These are phyloP conservation scores for Peribatodes rhomboidaria DNA, from an alignment of 2,888 invertebrate genomes.

Conservation along the genomic window DNA sequence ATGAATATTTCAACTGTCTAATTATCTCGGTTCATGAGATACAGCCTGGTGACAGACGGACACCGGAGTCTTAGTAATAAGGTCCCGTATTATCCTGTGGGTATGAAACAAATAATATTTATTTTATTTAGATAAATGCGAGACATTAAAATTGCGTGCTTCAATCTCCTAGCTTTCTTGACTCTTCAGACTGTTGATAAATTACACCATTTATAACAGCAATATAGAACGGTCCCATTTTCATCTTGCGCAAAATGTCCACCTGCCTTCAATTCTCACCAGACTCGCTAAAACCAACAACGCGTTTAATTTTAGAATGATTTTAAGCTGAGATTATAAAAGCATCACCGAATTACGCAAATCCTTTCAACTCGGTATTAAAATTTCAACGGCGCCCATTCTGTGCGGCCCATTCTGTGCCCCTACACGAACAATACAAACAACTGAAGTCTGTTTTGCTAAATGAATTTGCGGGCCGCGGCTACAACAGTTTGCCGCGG, in stretches of 20 bases:
- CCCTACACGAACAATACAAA: constrained; percentile 25
- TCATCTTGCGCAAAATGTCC: constrained; percentile 4
- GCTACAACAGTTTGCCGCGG: constrained; percentile 25
- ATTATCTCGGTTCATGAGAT: too few species aligned
- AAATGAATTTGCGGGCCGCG: constrained; percentile 32
- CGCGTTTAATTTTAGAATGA: constrained; percentile 20
- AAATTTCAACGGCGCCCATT: constrained; percentile 26
- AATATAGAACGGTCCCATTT: constrained; percentile 10
- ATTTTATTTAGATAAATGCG: background rate
- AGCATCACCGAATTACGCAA: constrained; percentile 26
- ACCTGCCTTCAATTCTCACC: constrained; percentile 9
- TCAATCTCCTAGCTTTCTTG: background rate
- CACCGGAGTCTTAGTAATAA: too few species aligned
- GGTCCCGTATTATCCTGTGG: too few species aligned
- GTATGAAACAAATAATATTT: too few species aligned
- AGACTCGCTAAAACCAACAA: constrained; percentile 13
- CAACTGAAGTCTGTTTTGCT: constrained; percentile 27
- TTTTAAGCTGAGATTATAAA: constrained; percentile 29
- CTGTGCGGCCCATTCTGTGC: constrained; percentile 17
- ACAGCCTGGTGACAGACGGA: too few species aligned
- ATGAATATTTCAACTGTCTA: too few species aligned
- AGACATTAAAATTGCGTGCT: background rate
- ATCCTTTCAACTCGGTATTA: constrained; percentile 33
- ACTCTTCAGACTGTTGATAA: background rate
- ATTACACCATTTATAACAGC: constrained; percentile 3